phyloP scores from a whole-genome alignment of 2,888 invertebrate genomes.

The Rhopalosiphum nymphaeae region DNA sequence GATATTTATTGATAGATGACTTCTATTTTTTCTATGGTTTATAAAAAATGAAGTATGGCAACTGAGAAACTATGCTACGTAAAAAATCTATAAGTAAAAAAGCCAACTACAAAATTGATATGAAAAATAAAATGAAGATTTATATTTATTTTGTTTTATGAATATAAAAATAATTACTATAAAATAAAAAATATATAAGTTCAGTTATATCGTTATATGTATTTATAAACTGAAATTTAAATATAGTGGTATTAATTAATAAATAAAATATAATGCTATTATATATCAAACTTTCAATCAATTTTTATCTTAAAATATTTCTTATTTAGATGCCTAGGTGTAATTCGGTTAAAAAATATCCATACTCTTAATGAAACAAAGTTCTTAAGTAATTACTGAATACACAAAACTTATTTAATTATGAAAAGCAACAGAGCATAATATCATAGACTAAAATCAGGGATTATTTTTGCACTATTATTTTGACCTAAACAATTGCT shows the following conservation, averaged over 20 bases:
- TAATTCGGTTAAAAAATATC: background rate
- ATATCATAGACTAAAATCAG: no score
- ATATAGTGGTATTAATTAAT: background rate
- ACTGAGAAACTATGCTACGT: background rate
- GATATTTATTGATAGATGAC: background rate
- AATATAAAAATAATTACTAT: background rate
- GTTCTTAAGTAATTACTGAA: background rate
- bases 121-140: background rate
- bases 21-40: background rate
- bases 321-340: background rate
- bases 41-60: background rate
- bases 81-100: no score
- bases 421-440: background rate
- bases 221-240: no score
- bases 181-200: background rate
- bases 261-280: background rate
- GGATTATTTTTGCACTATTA: no score
- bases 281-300: background rate
- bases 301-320: background rate
- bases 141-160: background rate
- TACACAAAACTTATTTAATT: background rate
- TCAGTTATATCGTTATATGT: no score
- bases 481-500: background rate
- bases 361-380: background rate
- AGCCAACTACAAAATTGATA: background rate